These are phyloP conservation scores for Zaprionus davidi DNA, from an alignment of 1,140 invertebrate genomes.

Conservation along the genomic window DNA sequence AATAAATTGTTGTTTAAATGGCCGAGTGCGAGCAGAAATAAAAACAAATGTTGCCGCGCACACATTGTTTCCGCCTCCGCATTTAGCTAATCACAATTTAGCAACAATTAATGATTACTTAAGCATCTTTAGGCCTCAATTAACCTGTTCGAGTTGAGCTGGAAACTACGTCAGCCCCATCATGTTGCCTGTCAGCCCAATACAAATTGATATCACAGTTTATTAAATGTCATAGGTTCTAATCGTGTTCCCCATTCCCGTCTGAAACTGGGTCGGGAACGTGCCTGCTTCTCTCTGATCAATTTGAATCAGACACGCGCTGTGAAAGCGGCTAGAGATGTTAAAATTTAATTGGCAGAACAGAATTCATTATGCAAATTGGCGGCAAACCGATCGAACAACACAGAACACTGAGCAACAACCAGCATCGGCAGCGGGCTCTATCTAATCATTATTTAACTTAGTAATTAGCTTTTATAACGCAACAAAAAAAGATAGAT, in stretches of 20 bases:
- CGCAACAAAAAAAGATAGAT: conserved; percentile 38
- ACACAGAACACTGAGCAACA: conserved; percentile 35
- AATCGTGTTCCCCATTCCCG: conserved; percentile 13
- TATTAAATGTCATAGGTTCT: conserved; percentile 22
- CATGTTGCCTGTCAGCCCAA: conserved; percentile 1
- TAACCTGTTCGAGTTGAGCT: conserved; percentile 33
- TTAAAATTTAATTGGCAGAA: conserved; percentile 65
- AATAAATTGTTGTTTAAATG: conserved; percentile 73
- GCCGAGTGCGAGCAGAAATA: conserved; percentile 22
- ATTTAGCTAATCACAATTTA: conserved; percentile 53
- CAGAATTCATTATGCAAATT: conserved; percentile 77
- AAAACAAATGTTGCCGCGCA: conserved; percentile 41
- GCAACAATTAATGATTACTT: conserved; percentile 44
- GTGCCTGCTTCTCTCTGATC: neutral
- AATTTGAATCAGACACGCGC: conserved; percentile 51
- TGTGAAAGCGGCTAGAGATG: conserved; percentile 56
- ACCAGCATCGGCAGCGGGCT: conserved; percentile 39
- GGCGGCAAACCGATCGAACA: conserved; percentile 26
- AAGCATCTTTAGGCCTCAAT: conserved; percentile 45
- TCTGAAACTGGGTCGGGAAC: conserved; percentile 11
- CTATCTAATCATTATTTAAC: conserved; percentile 78
- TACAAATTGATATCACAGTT: conserved; percentile 4
- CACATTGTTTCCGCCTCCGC: conserved; percentile 70
- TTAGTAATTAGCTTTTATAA: conserved; percentile 75
- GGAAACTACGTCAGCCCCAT: neutral